Percentiles rank a stretch among this genome's conserved stretches.
phyloP scores from a whole-genome alignment of 2,888 invertebrate species.

The Nomada fucata region DNA sequence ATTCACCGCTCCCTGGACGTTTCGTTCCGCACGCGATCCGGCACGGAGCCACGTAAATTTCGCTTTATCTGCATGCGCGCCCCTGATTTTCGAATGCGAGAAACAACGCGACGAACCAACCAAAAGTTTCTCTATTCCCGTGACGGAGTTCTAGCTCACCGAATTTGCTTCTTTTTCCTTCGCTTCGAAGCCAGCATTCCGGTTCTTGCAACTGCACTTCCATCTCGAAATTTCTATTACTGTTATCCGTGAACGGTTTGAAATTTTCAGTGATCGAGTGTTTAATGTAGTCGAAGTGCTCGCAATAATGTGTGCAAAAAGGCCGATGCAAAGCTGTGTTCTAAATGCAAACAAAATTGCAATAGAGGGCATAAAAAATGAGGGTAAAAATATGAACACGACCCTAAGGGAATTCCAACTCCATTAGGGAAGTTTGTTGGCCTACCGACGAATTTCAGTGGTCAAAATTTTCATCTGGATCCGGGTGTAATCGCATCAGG shows the following conservation, averaged over 20 bases:
- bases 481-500: background rate
- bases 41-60: slow-evolving; percentile 35
- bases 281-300: too few relatives aligned
- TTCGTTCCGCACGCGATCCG: slow-evolving; percentile 31
- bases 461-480: background rate
- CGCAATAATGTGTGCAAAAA: too few relatives aligned
- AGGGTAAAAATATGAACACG: too few relatives aligned
- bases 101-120: slow-evolving; percentile 9
- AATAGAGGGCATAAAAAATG: too few relatives aligned
- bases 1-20: slow-evolving; percentile 26
- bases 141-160: background rate
- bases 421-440: slow-evolving; percentile 10
- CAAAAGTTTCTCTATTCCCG: background rate
- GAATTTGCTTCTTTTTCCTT: background rate
- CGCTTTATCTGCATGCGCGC: slow-evolving; percentile 18
- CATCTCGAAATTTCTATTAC: background rate
- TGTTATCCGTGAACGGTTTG: too few relatives aligned
- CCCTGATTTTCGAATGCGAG: slow-evolving; percentile 29
- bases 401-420: background rate
- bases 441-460: background rate
- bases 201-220: background rate
- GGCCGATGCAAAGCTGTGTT: too few relatives aligned
- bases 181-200: background rate
- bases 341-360: too few relatives aligned
- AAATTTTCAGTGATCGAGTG: too few relatives aligned